Percentiles rank a stretch among this genome's conserved stretches.
Conservation (phyloP, 2,113 vertebrate genomes). For the Perca fluviatilis region DNA sequence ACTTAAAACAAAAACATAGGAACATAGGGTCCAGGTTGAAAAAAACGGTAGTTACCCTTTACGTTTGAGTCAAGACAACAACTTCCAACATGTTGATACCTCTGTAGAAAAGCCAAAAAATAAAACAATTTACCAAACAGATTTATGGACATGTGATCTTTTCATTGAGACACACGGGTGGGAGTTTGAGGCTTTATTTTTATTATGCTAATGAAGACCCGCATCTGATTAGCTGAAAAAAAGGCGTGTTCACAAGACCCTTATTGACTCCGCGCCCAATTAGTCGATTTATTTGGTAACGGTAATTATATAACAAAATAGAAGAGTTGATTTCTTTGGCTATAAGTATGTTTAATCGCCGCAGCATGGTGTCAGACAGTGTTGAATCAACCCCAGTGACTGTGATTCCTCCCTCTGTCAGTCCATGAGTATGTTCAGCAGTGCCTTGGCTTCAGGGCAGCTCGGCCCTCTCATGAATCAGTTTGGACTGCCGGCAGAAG, state of each 20-base stretch:
- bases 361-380: neutral
- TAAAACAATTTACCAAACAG: neutral
- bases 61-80: no score
- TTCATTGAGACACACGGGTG: neutral
- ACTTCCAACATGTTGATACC: neutral
- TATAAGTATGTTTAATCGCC: rapidly evolving
- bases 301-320: neutral
- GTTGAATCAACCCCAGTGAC: neutral
- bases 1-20: no score
- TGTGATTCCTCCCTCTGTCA: conserved; percentile 56
- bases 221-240: neutral
- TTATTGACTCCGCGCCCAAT: neutral
- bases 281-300: neutral
- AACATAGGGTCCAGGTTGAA: no score
- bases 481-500: conserved; percentile 94
- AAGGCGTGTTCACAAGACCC: neutral
- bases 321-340: neutral
- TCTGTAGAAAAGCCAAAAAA: neutral
- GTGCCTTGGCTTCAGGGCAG: conserved; percentile 96
- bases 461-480: conserved; percentile 97
- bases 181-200: neutral
- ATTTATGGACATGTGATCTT: neutral
- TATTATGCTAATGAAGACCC: neutral
- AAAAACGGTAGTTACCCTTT: no score
- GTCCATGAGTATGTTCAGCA: conserved; percentile 99